phyloP scores from a whole-genome alignment of 1,140 invertebrate genomes.

The Rhizoglyphus robini region DNA sequence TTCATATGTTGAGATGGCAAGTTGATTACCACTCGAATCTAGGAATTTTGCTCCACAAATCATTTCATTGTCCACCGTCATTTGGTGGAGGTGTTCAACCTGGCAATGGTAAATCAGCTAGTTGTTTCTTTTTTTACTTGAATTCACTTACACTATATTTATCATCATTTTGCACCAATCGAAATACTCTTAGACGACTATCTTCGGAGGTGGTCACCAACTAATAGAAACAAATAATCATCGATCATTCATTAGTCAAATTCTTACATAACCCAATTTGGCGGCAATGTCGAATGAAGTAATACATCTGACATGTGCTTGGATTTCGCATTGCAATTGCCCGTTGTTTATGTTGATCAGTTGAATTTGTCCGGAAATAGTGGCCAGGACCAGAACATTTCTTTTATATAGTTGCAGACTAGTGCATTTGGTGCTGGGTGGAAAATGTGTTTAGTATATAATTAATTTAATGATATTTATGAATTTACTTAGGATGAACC shows the following conservation, averaged over 20 bases:
- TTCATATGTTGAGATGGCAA: background rate
- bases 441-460: background rate
- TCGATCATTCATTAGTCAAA: background rate
- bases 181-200: conserved; percentile 1
- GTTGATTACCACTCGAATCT: background rate
- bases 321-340: background rate
- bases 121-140: too few relatives aligned
- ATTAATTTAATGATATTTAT: background rate
- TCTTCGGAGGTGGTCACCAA: background rate
- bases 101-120: too few relatives aligned
- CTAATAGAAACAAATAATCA: background rate
- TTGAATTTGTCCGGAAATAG: conserved; percentile 6
- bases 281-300: background rate
- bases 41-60: conserved; percentile 3
- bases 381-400: background rate
- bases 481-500: conserved; percentile 3
- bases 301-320: conserved; percentile 1
- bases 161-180: background rate
- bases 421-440: background rate
- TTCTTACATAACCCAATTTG: background rate
- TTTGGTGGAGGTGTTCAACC: background rate
- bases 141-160: background rate
- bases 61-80: conserved; percentile 5
- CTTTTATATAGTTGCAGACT: background rate
- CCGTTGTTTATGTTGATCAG: background rate